A percentile compares a stretch with the other conserved stretches of the same genome.
Evolutionary conservation across 92 coral and sea anemone genomes (phyloP).

Genomic region (Heliopora coerulea): DNA sequence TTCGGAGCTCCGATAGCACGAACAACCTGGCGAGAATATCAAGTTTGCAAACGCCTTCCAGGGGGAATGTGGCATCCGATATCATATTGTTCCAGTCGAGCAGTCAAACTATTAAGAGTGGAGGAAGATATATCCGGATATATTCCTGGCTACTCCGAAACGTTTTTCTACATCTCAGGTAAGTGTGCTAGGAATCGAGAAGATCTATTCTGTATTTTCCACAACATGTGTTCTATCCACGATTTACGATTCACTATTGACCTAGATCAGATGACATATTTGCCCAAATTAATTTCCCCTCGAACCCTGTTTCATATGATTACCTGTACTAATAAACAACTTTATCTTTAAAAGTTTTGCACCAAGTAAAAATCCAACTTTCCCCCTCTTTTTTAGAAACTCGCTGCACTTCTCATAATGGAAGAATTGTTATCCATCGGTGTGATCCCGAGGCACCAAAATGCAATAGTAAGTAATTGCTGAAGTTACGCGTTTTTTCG

Average conservation of each 20-base stretch:
- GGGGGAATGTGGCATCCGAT: neutral
- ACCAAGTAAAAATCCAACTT: no score
- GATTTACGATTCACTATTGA: no score
- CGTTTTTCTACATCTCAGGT: neutral
- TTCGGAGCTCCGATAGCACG: neutral
- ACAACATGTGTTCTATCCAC: no score
- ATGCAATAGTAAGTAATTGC: neutral
- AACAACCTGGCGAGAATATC: neutral
- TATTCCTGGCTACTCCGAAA: neutral
- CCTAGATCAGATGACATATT: no score
- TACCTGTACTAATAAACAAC: no score
- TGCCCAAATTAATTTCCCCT: no score
- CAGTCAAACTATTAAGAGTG: no score
- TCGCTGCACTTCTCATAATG: neutral
- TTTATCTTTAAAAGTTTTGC: no score
- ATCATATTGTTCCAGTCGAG: neutral
- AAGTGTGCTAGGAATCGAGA: neutral
- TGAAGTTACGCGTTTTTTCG: no score
- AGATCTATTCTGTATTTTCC: neutral
- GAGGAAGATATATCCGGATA: neutral
- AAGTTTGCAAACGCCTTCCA: neutral
- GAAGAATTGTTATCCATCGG: neutral
- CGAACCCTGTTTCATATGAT: no score
- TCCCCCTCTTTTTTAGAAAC: neutral
- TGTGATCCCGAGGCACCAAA: slow-evolving; percentile 1